These are phyloP conservation scores for Papilio polytes DNA, from an alignment of 1,140 invertebrate species.

Conservation along the genomic window DNA sequence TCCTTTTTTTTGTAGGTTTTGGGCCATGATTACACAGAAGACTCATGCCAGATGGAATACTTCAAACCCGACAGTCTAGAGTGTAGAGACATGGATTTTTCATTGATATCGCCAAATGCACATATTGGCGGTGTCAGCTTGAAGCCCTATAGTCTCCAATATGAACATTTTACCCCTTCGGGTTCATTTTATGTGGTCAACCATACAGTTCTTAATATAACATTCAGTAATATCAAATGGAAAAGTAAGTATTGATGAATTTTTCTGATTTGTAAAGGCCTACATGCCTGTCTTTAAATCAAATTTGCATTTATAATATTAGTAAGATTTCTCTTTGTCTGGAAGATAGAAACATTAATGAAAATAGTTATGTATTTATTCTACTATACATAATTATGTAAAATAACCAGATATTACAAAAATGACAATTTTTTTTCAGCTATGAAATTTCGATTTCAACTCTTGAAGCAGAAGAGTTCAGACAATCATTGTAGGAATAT, in stretches of 20 bases:
- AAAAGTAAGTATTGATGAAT: slow-evolving; percentile 64
- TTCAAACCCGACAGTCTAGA: slow-evolving; percentile 61
- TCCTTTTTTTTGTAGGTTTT: slow-evolving; percentile 58
- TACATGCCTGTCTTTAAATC: too few relatives aligned
- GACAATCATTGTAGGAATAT: slow-evolving; percentile 74
- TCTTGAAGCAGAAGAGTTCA: slow-evolving; percentile 49
- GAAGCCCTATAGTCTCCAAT: slow-evolving; percentile 61
- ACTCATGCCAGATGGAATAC: slow-evolving; percentile 67
- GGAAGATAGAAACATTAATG: too few relatives aligned
- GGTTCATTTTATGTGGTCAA: slow-evolving; percentile 49
- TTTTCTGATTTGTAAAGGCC: not conserved
- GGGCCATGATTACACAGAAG: slow-evolving; percentile 55
- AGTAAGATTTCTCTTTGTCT: too few relatives aligned
- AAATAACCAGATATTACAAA: too few relatives aligned
- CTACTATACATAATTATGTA: too few relatives aligned
- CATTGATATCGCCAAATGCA: slow-evolving; percentile 62
- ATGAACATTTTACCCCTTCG: slow-evolving; percentile 33
- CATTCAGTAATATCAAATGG: slow-evolving; percentile 79
- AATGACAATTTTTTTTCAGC: slow-evolving; percentile 52
- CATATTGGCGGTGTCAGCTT: slow-evolving; percentile 72
- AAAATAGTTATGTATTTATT: too few relatives aligned
- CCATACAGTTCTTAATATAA: slow-evolving; percentile 73
- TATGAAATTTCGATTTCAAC: slow-evolving; percentile 77
- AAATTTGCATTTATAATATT: too few relatives aligned
- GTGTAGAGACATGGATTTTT: slow-evolving; percentile 68